Evolutionary conservation across 2,797 vertebrate species (phyloP).

Genomic region (Agapornis canus): DNA sequence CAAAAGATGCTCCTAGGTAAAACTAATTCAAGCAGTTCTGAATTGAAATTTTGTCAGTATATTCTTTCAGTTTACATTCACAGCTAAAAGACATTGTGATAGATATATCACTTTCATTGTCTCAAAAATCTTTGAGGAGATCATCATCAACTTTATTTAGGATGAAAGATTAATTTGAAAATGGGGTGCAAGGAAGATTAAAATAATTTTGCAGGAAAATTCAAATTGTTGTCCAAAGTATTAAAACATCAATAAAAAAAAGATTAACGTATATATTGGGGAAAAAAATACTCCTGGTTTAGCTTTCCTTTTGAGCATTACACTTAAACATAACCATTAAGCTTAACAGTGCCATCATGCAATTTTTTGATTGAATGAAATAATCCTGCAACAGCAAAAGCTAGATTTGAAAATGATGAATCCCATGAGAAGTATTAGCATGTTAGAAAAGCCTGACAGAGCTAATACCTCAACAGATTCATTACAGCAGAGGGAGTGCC

Average conservation of each 20-base stretch:
- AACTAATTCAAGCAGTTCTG: background rate
- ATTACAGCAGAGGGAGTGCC: background rate
- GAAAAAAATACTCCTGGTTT: background rate
- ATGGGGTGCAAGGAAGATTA: background rate
- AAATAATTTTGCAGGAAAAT: background rate
- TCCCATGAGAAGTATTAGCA: background rate
- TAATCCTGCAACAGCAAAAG: background rate
- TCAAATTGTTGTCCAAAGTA: background rate
- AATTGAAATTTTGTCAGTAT: background rate
- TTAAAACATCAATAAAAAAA: background rate
- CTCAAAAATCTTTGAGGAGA: background rate
- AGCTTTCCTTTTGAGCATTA: background rate
- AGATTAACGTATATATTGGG: background rate
- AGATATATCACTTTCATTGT: background rate
- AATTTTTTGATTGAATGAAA: background rate
- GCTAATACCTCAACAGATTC: slow-evolving; percentile 14
- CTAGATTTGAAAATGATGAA: slow-evolving; percentile 6
- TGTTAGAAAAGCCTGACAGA: slow-evolving; percentile 14
- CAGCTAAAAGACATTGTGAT: background rate
- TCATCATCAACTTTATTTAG: background rate
- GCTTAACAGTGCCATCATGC: background rate
- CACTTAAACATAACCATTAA: background rate
- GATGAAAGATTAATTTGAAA: background rate
- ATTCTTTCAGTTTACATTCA: background rate
- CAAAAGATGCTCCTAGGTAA: background rate